Base-by-base conservation (phyloP, 2,888 invertebrate genomes). In the Tetragonula carbonaria region DNA sequence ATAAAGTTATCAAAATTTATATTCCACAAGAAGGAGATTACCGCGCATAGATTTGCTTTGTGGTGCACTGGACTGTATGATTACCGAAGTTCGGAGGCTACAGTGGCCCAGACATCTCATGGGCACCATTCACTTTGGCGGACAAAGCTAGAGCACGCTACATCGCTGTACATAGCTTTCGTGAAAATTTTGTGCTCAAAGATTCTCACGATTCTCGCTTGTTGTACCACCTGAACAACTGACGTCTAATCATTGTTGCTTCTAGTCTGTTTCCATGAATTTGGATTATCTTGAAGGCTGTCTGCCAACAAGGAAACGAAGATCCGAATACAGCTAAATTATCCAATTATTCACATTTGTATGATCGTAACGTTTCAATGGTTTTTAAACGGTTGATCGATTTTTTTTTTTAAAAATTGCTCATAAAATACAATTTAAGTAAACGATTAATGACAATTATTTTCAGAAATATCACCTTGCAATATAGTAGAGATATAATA, bases 11-110 rank as follows among this genome's bases (percentile, higher is more conserved):
- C 21, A 65, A 33, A 65, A 33, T 65, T 33, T 85, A 85, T 91
- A 90, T 92, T 91, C 86, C 85, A 82, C 86, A 87, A 86, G 87
- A 82, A 85, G 88, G 87, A 90, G 88, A 88, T 90, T 87, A 86
- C 84, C 77, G 87, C 80, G 83, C 86, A 86, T 87, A 82, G 85
- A 86, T 91, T 91, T 88, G 92, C 94, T 94, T 94, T 94, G 94
- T 92, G 91, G 91, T 91, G 93, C 93, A 93, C 85, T 92, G 92
- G 91, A 91, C 93, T 92, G 93, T 93, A 91, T 94, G 93, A 94
- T 94, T 94, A 92, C 90, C 91, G 92, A 93, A 94, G 92, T 94
- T 94, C 90, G 91, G 91, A 92, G 92, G 92, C 87, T 86, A 88
- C 90, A 89, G 91, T 93, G 93, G 90, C 91, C 91, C 91, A 93